Conservation (phyloP, 2,797 vertebrate genomes). For the Periparus ater region DNA sequence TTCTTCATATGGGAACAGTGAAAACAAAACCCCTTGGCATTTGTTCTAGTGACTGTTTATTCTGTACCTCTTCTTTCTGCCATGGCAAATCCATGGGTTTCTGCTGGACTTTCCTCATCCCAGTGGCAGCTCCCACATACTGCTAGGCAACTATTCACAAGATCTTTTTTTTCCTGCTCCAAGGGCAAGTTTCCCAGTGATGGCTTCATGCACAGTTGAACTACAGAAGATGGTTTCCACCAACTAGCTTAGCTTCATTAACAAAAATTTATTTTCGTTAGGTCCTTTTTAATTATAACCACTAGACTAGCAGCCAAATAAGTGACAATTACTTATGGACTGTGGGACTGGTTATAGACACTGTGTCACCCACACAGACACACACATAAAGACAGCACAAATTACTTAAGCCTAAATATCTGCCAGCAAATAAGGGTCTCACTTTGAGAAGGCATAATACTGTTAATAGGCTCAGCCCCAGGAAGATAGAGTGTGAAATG, state of each 20-base stretch:
- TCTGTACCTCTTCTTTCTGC: neutral
- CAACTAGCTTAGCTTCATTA: neutral
- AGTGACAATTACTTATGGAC: neutral
- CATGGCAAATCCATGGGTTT: neutral
- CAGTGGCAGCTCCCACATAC: neutral
- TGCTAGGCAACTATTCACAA: neutral
- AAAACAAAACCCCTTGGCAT: neutral
- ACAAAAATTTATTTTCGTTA: neutral
- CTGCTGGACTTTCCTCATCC: neutral
- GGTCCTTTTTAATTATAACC: neutral
- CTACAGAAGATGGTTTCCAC: neutral
- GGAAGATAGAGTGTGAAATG: neutral
- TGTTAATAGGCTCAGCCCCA: neutral
- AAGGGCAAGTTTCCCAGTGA: neutral
- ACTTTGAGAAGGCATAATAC: neutral
- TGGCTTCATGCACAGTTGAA: neutral
- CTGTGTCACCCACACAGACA: neutral
- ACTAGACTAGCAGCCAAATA: neutral
- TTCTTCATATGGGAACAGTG: neutral
- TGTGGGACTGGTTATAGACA: neutral
- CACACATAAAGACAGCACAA: neutral
- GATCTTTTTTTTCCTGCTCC: neutral
- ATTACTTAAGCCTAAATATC: neutral
- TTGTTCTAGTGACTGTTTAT: neutral
- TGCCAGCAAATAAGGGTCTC: neutral